Base-by-base conservation (phyloP, 1,140 invertebrate species). In the Pseudoatta argentina region DNA sequence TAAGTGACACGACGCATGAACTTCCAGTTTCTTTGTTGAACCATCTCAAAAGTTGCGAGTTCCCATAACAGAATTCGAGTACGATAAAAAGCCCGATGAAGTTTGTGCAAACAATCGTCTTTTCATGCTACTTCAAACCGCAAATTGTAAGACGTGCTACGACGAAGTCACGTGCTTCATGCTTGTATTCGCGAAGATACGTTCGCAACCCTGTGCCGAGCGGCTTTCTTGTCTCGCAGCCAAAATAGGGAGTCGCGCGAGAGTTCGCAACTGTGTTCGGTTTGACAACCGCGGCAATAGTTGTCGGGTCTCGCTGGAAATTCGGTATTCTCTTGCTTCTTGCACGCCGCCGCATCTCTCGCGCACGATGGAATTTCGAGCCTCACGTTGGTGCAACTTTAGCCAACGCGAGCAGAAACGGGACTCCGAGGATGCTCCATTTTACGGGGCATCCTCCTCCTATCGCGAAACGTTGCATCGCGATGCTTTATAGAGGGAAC, bases 101-200 rank as follows among this genome's bases (percentile, higher is more conserved):
- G 86, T 90, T 90, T 44, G 44, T 53, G 16, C 24, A 79, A 87
- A 90, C 89, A 86, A 90, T 90, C 77, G 88, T 69, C 85, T 90
- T 88, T 82, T 66, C 76, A 48, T 48, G 77, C 21, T 81, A 59
- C 63, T 71, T 57, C 77, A 30, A 53, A 34, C 53, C 67, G 55
- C 67, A 69, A 44, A 61, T 73, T 73, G 67, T 59, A 61, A 73
- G 79, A 82, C 18, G 44, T 21, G 72, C 87, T 57, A 48, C 87
- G 27, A 51, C 51, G 66, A 59, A 77, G 73, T 44, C 61, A 76
- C 44, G 85, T 18, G 83, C 76, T n/a, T 12, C 44, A 4, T 34
- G 44, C 76, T 53, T 14, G 61, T 30, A 69, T 69, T 69, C 63
- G 48, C 21, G 48, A 51, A 89, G 53, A 85, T 81, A 82, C 69